Conservation (phyloP, 2,797 vertebrate genomes). For the Myioborus miniatus region DNA sequence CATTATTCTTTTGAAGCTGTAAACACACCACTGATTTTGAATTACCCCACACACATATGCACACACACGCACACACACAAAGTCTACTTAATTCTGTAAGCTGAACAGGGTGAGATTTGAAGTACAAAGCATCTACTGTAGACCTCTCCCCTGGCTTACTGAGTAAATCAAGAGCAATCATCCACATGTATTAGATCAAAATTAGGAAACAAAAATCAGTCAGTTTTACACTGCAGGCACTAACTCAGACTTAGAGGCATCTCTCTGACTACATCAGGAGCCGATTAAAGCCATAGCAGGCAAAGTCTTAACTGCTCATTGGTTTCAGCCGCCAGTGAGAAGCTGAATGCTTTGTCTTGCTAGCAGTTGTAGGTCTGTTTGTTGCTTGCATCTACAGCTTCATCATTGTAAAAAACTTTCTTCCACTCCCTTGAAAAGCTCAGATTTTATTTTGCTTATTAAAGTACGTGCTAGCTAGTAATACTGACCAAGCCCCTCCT, state of each 20-base stretch:
- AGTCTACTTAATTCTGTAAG: not conserved
- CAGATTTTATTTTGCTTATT: not conserved
- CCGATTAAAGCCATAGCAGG: not conserved
- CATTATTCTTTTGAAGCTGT: not conserved
- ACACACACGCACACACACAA: not conserved
- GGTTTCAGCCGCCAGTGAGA: not conserved
- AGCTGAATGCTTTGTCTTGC: not conserved
- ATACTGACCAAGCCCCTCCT: not conserved
- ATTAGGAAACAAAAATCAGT: not conserved
- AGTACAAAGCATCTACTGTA: not conserved
- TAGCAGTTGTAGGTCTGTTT: not conserved
- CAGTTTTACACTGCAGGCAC: not conserved
- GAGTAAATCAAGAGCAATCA: not conserved
- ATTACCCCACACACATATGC: not conserved
- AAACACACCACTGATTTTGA: not conserved
- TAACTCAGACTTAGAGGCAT: not conserved
- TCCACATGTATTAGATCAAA: not conserved
- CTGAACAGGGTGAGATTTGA: not conserved
- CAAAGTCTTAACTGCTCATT: not conserved
- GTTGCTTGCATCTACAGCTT: not conserved
- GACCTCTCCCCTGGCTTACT: not conserved
- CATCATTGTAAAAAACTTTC: not conserved
- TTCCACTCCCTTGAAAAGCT: not conserved
- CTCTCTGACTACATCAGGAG: not conserved
- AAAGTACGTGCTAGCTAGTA: not conserved